Percentiles rank a stretch among this genome's conserved stretches.
These are phyloP conservation scores for Apteryx owenii DNA, from an alignment of 2,113 vertebrate species.

Conservation along the genomic window DNA sequence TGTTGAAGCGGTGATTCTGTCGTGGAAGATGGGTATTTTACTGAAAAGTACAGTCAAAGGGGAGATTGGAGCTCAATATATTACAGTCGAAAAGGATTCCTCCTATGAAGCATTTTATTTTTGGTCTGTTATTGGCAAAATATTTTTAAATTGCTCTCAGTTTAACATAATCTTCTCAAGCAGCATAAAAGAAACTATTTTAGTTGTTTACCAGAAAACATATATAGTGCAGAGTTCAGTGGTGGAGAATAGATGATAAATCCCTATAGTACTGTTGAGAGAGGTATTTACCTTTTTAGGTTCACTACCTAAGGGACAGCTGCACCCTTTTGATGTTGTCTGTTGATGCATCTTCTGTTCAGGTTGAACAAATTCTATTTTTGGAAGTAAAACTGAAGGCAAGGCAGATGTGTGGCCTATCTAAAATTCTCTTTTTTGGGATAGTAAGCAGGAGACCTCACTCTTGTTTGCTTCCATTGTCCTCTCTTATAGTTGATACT, in stretches of 20 bases:
- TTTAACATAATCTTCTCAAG: not conserved
- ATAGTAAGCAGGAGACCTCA: too few species aligned
- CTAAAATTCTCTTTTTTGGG: not conserved
- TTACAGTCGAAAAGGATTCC: not conserved
- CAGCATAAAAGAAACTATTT: not conserved
- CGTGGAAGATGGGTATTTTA: not conserved
- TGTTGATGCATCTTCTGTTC: not conserved
- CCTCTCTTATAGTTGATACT: too few species aligned
- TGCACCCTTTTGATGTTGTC: not conserved
- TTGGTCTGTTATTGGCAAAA: not conserved
- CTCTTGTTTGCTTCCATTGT: too few species aligned
- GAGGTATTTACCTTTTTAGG: too few species aligned
- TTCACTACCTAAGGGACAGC: not conserved
- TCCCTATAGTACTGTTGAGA: too few species aligned
- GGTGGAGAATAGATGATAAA: too few species aligned
- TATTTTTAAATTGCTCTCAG: not conserved
- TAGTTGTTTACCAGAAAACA: not conserved
- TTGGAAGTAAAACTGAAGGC: not conserved
- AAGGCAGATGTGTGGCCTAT: not conserved
- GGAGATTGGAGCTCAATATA: not conserved
- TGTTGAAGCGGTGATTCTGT: not conserved
- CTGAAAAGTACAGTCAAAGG: not conserved
- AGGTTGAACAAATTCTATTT: not conserved
- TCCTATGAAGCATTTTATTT: not conserved
- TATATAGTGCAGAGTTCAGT: too few species aligned